Evolutionary conservation across 2,113 vertebrate genomes (phyloP).

Genomic region (Phalacrocorax pelagicus): DNA sequence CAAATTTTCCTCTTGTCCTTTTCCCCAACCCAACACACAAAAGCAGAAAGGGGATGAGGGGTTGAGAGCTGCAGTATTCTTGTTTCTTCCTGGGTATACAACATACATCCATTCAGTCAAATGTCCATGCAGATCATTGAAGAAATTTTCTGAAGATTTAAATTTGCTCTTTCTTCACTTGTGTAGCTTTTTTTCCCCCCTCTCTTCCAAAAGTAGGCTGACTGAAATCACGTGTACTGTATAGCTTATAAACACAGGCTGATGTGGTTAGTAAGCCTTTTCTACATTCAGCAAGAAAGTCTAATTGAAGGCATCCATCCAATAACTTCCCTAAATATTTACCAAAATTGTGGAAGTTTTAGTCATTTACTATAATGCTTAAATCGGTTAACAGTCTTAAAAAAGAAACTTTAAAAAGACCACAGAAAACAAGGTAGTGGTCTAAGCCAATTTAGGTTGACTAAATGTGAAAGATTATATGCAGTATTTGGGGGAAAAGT

Average conservation of each 20-base stretch:
- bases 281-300: background rate
- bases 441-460: background rate
- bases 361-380: background rate
- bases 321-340: background rate
- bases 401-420: background rate
- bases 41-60: background rate
- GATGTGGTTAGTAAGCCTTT: background rate
- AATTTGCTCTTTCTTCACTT: background rate
- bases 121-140: background rate
- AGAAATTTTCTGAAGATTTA: background rate
- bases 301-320: background rate
- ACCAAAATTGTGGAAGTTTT: background rate
- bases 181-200: fast-evolving
- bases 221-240: background rate
- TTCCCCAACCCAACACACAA: background rate
- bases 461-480: background rate
- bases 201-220: background rate
- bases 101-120: background rate
- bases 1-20: background rate
- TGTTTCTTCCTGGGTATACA: no score
- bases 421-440: background rate
- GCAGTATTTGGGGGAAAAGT: background rate
- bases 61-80: background rate
- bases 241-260: background rate
- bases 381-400: background rate